Conservation (phyloP, 2,797 vertebrate species). For the Brotula barbata region DNA sequence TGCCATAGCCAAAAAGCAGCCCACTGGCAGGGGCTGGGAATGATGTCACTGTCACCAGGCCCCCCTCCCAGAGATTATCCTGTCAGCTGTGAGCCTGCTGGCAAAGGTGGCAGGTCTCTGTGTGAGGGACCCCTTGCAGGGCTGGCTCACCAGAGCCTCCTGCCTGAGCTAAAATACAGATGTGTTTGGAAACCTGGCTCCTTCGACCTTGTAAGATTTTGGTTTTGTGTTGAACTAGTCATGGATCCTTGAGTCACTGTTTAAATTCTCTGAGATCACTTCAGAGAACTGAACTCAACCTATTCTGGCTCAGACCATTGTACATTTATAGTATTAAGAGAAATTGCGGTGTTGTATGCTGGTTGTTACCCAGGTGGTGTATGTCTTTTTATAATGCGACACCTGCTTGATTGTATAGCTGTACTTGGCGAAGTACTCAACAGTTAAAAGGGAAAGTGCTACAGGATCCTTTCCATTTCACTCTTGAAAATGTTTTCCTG, state of each 20-base stretch:
- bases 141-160: slow-evolving; percentile 42
- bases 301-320: not conserved
- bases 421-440: too few relatives aligned
- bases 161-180: slow-evolving; percentile 42
- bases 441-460: too few relatives aligned
- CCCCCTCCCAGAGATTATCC: slow-evolving; percentile 54
- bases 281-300: slow-evolving; percentile 1
- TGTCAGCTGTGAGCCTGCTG: slow-evolving; percentile 48
- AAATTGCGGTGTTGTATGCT: slow-evolving; percentile 10
- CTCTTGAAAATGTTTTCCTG: too few relatives aligned
- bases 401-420: not conserved
- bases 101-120: slow-evolving; percentile 40
- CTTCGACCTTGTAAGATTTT: slow-evolving; percentile 15
- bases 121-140: slow-evolving; percentile 33
- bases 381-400: not conserved
- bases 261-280: slow-evolving; percentile 3
- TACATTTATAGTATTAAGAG: slow-evolving; percentile 1
- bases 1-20: slow-evolving; percentile 40
- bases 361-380: slow-evolving; percentile 10
- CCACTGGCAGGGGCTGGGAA: slow-evolving; percentile 43
- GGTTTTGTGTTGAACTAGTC: slow-evolving; percentile 29
- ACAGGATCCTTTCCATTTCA: too few relatives aligned
- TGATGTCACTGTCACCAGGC: slow-evolving; percentile 49
- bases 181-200: slow-evolving; percentile 28
- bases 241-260: slow-evolving; percentile 12